Conservation (phyloP, 2,888 invertebrate genomes). For the Malacosoma neustria region DNA sequence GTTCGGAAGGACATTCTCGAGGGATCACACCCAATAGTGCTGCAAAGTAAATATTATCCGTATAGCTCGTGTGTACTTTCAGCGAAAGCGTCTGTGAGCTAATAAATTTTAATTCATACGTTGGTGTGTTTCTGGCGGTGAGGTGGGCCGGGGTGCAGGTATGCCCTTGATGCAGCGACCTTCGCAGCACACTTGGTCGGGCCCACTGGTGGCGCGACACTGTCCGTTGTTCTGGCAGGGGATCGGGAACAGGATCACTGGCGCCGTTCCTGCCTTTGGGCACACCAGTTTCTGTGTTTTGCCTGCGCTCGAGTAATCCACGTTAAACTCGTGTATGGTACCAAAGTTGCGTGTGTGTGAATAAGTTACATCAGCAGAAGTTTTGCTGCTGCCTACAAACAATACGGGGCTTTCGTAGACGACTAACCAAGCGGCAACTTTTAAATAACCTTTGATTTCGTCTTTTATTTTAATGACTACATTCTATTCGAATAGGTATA, state of each 20-base stretch:
- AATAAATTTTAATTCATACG: constrained; percentile 32
- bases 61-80: not conserved
- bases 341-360: constrained; percentile 27
- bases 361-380: constrained; percentile 30
- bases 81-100: not conserved
- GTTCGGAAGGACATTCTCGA: constrained; percentile 79
- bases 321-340: constrained; percentile 28
- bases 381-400: constrained; percentile 35
- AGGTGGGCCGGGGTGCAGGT: constrained; percentile 71
- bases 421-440: too few species aligned
- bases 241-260: constrained; percentile 54
- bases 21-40: constrained; percentile 82
- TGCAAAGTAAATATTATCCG: constrained; percentile 29
- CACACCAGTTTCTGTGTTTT: constrained; percentile 59
- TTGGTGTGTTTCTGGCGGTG: constrained; percentile 49
- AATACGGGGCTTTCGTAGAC: constrained; percentile 23
- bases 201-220: constrained; percentile 53
- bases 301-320: constrained; percentile 44
- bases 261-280: constrained; percentile 46
- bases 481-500: too few species aligned
- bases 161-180: constrained; percentile 77
- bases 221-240: constrained; percentile 63
- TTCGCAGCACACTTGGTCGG: constrained; percentile 65
- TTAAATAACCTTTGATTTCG: too few species aligned
- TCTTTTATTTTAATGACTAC: too few species aligned